A percentile compares a stretch with the other conserved stretches of the same genome.
phyloP scores from a whole-genome alignment of 1,140 invertebrate species.

The Euglossa dilemma region DNA sequence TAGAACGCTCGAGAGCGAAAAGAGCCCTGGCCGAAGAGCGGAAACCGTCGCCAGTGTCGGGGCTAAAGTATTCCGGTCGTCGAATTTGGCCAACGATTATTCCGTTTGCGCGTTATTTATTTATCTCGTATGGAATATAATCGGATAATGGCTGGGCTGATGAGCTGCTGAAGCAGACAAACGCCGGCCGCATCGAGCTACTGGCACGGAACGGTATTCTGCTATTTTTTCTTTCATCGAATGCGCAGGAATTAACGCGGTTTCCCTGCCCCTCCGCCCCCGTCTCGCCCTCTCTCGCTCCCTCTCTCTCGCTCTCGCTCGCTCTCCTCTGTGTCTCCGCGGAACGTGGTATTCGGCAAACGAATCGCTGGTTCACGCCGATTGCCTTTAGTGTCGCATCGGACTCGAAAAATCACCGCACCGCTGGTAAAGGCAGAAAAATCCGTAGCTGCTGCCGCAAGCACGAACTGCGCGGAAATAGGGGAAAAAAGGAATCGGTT shows the following conservation, averaged over 20 bases:
- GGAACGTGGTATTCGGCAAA: slow-evolving; percentile 39
- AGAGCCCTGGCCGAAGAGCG: too few species aligned
- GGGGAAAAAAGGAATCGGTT: not conserved
- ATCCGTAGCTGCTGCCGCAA: too few species aligned
- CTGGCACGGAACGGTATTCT: slow-evolving; percentile 59
- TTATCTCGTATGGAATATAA: slow-evolving; percentile 44
- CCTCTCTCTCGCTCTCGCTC: too few species aligned
- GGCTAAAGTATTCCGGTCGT: not conserved
- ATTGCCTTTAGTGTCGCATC: slow-evolving; percentile 6
- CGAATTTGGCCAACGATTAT: not conserved
- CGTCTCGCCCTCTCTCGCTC: too few species aligned
- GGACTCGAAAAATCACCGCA: too few species aligned
- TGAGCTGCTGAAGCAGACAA: slow-evolving; percentile 53
- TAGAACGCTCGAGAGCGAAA: too few species aligned
- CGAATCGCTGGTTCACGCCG: slow-evolving; percentile 63
- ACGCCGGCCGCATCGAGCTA: slow-evolving; percentile 39
- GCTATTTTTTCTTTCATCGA: slow-evolving; percentile 59
- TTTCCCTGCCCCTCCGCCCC: slow-evolving; percentile 11
- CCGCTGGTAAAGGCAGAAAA: too few species aligned
- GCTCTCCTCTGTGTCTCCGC: slow-evolving; percentile 39
- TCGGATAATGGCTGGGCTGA: slow-evolving; percentile 48
- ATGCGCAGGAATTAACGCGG: slow-evolving; percentile 62
- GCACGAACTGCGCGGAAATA: not conserved
- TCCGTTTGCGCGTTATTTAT: slow-evolving; percentile 35
- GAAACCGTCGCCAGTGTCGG: not conserved